phyloP scores from a whole-genome alignment of 2,113 vertebrate species.

The Struthidea cinerea region DNA sequence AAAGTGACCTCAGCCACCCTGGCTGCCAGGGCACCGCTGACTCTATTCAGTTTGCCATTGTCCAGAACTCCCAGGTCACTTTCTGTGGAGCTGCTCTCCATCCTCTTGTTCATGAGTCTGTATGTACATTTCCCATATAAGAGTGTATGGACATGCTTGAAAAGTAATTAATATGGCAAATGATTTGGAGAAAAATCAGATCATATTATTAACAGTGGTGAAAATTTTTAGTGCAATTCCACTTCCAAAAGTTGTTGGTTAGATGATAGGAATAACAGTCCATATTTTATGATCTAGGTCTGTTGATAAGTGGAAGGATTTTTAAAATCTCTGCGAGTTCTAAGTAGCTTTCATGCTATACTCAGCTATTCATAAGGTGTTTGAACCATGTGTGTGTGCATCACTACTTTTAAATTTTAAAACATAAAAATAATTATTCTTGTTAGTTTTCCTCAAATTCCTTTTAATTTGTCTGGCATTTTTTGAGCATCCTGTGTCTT shows the following conservation, averaged over 20 bases:
- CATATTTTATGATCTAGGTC: neutral
- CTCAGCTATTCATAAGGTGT: neutral
- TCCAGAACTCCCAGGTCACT: no score
- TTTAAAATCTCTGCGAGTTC: neutral
- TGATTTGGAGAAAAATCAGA: neutral
- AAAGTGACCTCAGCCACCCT: neutral
- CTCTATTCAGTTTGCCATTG: neutral
- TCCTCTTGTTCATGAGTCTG: rapidly evolving
- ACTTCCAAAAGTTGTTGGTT: neutral
- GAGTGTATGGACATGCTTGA: neutral
- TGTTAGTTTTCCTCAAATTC: neutral
- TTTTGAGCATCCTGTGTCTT: neutral
- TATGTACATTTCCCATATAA: neutral
- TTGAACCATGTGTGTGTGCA: neutral
- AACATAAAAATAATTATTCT: neutral
- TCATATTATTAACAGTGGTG: neutral
- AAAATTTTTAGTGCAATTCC: neutral
- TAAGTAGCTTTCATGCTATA: neutral
- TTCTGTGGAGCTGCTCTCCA: neutral
- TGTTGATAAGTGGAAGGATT: neutral
- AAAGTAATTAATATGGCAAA: neutral
- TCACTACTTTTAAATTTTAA: neutral
- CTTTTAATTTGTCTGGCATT: neutral
- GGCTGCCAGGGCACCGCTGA: neutral
- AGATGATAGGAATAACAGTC: neutral